Percentiles rank a stretch among this genome's conserved stretches.
These are phyloP conservation scores for Dexiosoma caninum DNA, from an alignment of 2,888 invertebrate genomes.

Conservation along the genomic window DNA sequence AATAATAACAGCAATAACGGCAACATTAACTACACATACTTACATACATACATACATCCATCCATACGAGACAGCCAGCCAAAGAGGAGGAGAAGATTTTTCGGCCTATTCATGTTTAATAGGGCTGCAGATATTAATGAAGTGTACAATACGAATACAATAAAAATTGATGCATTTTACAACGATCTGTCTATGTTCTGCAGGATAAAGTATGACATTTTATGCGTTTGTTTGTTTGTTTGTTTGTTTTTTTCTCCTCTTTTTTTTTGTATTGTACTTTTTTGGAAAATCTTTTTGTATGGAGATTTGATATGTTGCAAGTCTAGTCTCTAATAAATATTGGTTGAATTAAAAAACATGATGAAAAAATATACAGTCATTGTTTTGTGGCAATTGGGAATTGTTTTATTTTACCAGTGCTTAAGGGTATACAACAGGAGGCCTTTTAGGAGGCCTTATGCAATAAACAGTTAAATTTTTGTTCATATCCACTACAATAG, in stretches of 20 bases:
- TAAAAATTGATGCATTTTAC: conserved; percentile 40
- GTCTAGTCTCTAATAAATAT: conserved; percentile 60
- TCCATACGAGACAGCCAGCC: too few relatives aligned
- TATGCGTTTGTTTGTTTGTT: conserved; percentile 10
- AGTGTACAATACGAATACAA: conserved; percentile 57
- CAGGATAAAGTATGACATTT: conserved; percentile 22
- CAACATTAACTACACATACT: conserved; percentile 5
- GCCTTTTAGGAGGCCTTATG: background rate
- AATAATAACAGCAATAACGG: background rate
- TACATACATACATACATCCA: too few relatives aligned
- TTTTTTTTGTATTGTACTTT: too few relatives aligned
- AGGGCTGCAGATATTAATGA: conserved; percentile 67
- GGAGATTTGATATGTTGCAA: conserved; percentile 45
- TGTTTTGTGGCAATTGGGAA: conserved; percentile 59
- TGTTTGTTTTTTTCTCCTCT: background rate
- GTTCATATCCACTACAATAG: too few relatives aligned
- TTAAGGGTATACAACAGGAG: background rate
- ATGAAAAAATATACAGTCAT: conserved; percentile 2
- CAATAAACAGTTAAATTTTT: too few relatives aligned
- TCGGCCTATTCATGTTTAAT: conserved; percentile 64
- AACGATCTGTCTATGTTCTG: conserved; percentile 46
- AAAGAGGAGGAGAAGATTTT: background rate
- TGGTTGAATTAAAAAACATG: conserved; percentile 22
- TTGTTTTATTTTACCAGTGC: conserved; percentile 23
- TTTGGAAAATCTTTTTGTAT: conserved; percentile 49